phyloP scores from a whole-genome alignment of 2,113 vertebrate genomes.

The Eretmochelys imbricata region DNA sequence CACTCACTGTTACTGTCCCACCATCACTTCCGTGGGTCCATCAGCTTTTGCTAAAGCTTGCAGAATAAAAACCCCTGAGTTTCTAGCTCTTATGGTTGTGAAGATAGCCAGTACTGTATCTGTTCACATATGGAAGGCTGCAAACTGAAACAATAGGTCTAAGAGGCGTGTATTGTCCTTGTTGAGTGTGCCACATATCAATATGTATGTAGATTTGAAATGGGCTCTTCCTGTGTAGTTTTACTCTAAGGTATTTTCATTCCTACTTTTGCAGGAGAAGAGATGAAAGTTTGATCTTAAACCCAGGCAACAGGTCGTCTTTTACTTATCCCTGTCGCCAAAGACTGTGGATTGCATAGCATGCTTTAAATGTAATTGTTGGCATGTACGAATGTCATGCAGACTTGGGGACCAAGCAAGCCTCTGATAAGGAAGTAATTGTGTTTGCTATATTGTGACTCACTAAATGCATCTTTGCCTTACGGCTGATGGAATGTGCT shows the following conservation, averaged over 20 bases:
- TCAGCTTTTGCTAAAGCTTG: not conserved
- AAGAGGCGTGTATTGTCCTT: not conserved
- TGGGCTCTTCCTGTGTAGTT: not conserved
- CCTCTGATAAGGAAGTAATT: not conserved
- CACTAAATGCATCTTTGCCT: not conserved
- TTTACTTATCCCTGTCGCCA: not conserved
- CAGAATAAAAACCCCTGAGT: not conserved
- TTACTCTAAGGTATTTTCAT: not conserved
- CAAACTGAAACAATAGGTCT: not conserved
- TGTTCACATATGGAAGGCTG: not conserved
- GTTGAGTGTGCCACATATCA: not conserved
- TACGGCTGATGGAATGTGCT: rapidly evolving
- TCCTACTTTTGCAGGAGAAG: not conserved
- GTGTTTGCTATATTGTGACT: not conserved
- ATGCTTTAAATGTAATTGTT: not conserved
- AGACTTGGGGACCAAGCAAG: not conserved
- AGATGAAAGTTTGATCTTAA: not conserved
- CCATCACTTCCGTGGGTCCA: not conserved
- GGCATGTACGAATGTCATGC: not conserved
- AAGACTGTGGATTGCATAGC: not conserved
- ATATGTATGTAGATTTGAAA: rapidly evolving
- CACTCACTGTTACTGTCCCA: not conserved
- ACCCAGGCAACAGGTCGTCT: not conserved
- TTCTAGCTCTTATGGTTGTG: not conserved
- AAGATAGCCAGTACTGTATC: rapidly evolving